Evolutionary conservation across 2,797 vertebrate genomes (phyloP), one percentile per base, ranked within the genome.

Genomic region (Fratercula arctica): DNA sequence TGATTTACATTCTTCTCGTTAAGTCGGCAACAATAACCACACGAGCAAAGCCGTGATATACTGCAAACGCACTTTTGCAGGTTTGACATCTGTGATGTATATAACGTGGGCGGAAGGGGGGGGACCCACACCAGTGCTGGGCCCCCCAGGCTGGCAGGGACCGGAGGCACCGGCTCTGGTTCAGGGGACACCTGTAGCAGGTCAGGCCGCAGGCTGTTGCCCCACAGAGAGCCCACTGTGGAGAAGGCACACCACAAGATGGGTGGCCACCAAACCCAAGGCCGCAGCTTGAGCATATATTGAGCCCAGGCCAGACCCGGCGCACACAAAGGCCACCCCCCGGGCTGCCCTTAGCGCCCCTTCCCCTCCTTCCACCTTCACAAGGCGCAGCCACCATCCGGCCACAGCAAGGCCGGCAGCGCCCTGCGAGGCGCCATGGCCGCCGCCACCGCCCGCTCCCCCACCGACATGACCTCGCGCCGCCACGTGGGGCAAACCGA

Each of bases 41-140:
- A 3, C 0, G 4, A 39, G 72, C 56, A 21, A 13, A 14, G n/a
- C 29, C 4, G 39, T 0, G 29, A 6, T 1, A 10, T 0, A 1
- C 51, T 0, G 59, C 66, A 13, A 33, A 39, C 37, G 7, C 45
- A 9, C 3, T 1, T 4, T 3, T 1, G 54, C 53, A 6, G 24
- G 43, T 10, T 4, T 5, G 24, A 6, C 33, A 7, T 1, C 26
- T 5, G 46, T 7, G 23, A 21, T 25, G 13, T 26, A 51, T 1
- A 19, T 3, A n/a, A 6, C 9, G 9, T 1, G 10, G 4, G 12
- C 10, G 26, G 7, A 11, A 19, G 6, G 3, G 4, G 3, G 4
- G 51, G 14, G 8, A 57, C 29, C 51, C 53, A 9, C 39, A 6
- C 18, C 56, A 10, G 41, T 45, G 13, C 41, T 2, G 18, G 26